These are phyloP conservation scores for Parapsyche elsis DNA, from an alignment of 1,140 invertebrate genomes.

Conservation along the genomic window DNA sequence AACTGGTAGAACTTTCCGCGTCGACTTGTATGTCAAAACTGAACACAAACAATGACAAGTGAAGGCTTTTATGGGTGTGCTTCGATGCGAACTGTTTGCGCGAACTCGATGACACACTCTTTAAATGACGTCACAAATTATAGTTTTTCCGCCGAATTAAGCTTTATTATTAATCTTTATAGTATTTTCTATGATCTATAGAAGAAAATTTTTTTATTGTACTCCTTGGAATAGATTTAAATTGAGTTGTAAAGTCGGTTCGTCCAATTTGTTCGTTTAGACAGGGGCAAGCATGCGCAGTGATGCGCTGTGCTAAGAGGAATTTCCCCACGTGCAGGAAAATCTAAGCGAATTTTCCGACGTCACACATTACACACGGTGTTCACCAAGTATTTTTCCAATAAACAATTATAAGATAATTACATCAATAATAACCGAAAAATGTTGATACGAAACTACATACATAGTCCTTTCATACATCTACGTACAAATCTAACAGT, in stretches of 20 bases:
- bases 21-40: slow-evolving; percentile 39
- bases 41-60: slow-evolving; percentile 33
- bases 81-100: background rate
- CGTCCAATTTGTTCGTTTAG: background rate
- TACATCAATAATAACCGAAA: no score
- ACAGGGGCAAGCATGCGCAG: slow-evolving; percentile 9
- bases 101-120: no score
- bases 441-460: no score
- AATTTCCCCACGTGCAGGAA: slow-evolving; percentile 38
- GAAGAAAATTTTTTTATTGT: background rate
- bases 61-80: slow-evolving; percentile 28
- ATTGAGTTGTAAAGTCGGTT: background rate
- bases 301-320: background rate
- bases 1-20: slow-evolving; percentile 11
- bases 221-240: background rate
- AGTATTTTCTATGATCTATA: background rate
- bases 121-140: no score
- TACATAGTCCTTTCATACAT: no score
- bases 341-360: slow-evolving; percentile 35
- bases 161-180: no score
- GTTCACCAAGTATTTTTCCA: background rate
- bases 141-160: no score
- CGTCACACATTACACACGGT: slow-evolving; percentile 30
- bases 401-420: no score
- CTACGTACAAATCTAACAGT: no score